Evolutionary conservation across 2,113 vertebrate genomes (phyloP).

Genomic region (Cyprinodon variegatus): DNA sequence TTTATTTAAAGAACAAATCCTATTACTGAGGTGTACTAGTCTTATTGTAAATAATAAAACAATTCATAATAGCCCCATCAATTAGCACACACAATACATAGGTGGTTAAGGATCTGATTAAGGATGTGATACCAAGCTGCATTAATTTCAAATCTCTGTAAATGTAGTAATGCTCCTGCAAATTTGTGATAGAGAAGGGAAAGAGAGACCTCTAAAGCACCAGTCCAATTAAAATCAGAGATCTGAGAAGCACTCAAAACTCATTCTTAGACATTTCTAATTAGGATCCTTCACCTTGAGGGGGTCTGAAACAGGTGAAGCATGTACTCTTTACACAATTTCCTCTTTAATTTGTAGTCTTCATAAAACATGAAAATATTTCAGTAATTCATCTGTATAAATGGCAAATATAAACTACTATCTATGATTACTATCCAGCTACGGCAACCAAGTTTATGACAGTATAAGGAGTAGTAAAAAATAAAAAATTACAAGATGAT

Average conservation of each 20-base stretch:
- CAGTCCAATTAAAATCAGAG: conserved; percentile 53
- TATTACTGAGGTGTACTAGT: neutral
- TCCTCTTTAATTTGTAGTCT: neutral
- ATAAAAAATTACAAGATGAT: neutral
- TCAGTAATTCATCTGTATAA: neutral
- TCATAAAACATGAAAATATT: neutral
- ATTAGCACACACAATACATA: neutral
- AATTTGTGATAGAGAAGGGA: conserved; percentile 17
- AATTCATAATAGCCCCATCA: neutral
- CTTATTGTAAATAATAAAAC: neutral
- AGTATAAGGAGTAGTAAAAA: neutral
- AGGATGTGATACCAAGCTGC: neutral
- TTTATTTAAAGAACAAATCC: neutral
- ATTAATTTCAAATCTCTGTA: conserved; percentile 5
- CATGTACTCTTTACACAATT: neutral
- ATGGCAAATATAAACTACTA: neutral
- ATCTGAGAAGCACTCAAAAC: neutral
- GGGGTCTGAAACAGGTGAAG: neutral
- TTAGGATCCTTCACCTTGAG: conserved; percentile 8
- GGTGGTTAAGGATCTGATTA: neutral
- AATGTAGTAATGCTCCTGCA: neutral
- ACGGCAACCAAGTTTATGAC: neutral
- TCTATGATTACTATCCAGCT: neutral
- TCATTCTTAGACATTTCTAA: neutral
- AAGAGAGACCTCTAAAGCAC: conserved; percentile 39